Percentiles rank a stretch among this genome's conserved stretches.
Evolutionary conservation across 1,140 invertebrate species (phyloP).

Genomic region (Dendrolimus kikuchii): DNA sequence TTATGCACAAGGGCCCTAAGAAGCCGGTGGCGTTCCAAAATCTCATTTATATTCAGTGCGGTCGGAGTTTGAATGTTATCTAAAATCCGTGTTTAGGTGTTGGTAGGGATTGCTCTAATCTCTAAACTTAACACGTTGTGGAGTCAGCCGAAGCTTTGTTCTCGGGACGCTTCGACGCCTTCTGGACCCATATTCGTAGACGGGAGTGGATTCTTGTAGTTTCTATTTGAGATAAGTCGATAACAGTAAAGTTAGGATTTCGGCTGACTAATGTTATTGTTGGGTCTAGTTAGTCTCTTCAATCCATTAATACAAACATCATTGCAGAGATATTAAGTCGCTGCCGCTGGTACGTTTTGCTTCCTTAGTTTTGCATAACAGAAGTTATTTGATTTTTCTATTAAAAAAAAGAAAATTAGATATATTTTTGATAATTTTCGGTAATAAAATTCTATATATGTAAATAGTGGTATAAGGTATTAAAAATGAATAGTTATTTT

Average conservation of each 20-base stretch:
- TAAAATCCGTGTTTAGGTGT: constrained; percentile 71
- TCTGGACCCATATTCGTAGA: constrained; percentile 19
- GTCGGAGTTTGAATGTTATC: constrained; percentile 69
- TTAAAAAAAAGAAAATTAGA: too few species aligned
- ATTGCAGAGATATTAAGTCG: background rate
- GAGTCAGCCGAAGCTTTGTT: constrained; percentile 56
- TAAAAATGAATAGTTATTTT: too few species aligned
- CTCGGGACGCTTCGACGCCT: constrained; percentile 23
- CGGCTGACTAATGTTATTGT: too few species aligned
- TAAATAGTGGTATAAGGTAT: too few species aligned
- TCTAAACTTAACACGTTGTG: constrained; percentile 68
- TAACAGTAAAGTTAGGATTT: constrained; percentile 5
- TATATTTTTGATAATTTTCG: too few species aligned
- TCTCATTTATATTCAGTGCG: constrained; percentile 71
- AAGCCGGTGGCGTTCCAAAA: constrained; percentile 53
- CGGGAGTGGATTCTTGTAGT: constrained; percentile 29
- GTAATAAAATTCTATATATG: too few species aligned
- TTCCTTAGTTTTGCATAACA: too few species aligned
- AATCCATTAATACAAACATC: background rate
- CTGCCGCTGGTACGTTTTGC: background rate
- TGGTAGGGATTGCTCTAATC: constrained; percentile 66
- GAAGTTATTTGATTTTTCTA: too few species aligned
- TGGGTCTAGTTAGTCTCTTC: background rate
- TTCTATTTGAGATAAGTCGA: constrained; percentile 3
- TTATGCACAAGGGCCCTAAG: constrained; percentile 57